These are phyloP conservation scores for Rhingia rostrata DNA, from an alignment of 2,888 invertebrate genomes.

Conservation along the genomic window DNA sequence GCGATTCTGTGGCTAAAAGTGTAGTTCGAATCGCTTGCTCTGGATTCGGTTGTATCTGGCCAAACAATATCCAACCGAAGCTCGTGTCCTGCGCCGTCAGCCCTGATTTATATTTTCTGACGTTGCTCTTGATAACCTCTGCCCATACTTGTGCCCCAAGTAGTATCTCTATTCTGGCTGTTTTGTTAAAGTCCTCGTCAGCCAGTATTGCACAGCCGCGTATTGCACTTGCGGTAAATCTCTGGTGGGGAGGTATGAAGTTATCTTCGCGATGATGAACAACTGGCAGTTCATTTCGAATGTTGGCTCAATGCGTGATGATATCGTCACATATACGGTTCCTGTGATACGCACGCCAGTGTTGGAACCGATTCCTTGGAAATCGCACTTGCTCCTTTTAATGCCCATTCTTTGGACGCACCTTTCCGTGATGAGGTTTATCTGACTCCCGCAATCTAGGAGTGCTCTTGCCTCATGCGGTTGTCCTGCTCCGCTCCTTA, in stretches of 20 bases:
- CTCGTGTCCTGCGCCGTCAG: slow-evolving; percentile 12
- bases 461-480: background rate
- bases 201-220: background rate
- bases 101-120: slow-evolving; percentile 20
- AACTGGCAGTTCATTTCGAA: slow-evolving; percentile 3
- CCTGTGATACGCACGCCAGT: slow-evolving; percentile 1
- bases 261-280: background rate
- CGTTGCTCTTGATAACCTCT: background rate
- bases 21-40: background rate
- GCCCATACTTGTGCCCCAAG: slow-evolving; percentile 25
- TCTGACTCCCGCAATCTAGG: slow-evolving; percentile 7
- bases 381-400: background rate
- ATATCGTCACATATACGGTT: background rate
- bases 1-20: background rate
- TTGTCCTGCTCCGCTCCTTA: background rate
- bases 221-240: background rate
- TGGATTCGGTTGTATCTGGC: slow-evolving; percentile 1
- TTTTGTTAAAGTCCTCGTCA: background rate
- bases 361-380: slow-evolving; percentile 11
- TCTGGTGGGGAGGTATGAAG: background rate
- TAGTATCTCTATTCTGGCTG: slow-evolving; percentile 2
- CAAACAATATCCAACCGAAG: slow-evolving; percentile 21
- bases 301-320: background rate
- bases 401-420: background rate
- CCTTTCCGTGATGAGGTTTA: slow-evolving; percentile 4